Percentiles rank a stretch among this genome's conserved stretches.
Conservation (phyloP, 2,797 vertebrate genomes). For the Poeciliopsis paucimaculata region DNA sequence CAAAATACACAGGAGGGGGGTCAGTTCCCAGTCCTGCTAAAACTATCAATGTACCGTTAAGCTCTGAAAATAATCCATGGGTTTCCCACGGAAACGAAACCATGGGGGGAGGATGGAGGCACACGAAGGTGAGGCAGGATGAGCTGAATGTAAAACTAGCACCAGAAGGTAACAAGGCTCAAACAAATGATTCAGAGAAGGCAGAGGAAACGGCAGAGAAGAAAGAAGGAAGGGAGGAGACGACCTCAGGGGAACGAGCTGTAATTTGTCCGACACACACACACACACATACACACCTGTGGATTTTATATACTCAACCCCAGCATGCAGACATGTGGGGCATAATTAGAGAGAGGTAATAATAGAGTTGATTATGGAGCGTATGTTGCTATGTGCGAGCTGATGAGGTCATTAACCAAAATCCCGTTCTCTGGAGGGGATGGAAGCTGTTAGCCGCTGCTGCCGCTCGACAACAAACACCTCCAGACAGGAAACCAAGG, state of each 20-base stretch:
- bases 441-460: background rate
- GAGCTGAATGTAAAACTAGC: background rate
- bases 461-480: constrained; percentile 9
- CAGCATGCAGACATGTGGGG: constrained; percentile 17
- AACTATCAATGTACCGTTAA: constrained; percentile 2
- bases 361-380: constrained; percentile 27
- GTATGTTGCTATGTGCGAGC: constrained; percentile 16
- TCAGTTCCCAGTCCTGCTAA: constrained; percentile 2
- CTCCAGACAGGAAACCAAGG: background rate
- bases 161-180: background rate
- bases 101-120: background rate
- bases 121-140: background rate
- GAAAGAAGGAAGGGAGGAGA: constrained; percentile 9
- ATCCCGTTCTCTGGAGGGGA: background rate
- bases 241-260: constrained; percentile 2
- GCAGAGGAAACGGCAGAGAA: background rate
- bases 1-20: background rate
- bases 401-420: constrained; percentile 36
- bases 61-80: constrained; percentile 3
- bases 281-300: constrained; percentile 23
- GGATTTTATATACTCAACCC: constrained; percentile 29
- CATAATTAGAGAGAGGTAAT: constrained; percentile 33
- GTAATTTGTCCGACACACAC: constrained; percentile 18
- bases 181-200: background rate
- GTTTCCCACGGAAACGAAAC: constrained; percentile 27